Evolutionary conservation across 2,113 vertebrate species (phyloP).

Genomic region (Hiodon alosoides): DNA sequence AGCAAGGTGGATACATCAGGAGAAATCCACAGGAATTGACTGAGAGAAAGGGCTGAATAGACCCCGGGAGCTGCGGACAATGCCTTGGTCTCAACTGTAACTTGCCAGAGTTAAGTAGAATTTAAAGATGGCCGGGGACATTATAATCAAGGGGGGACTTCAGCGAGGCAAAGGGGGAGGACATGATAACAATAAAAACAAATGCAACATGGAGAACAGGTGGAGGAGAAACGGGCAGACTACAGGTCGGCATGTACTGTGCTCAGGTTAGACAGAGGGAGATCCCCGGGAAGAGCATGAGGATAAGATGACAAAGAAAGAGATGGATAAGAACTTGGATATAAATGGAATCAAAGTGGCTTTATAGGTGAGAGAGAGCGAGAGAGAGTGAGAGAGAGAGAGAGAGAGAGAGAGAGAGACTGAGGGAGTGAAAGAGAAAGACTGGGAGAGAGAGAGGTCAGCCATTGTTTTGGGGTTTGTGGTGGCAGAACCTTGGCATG

Average conservation of each 20-base stretch:
- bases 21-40: no score
- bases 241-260: no score
- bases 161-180: not conserved
- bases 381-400: not conserved
- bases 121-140: not conserved
- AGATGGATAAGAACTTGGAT: not conserved
- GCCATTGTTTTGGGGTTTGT: not conserved
- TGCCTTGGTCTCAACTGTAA: constrained; percentile 6
- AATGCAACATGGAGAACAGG: no score
- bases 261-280: not conserved
- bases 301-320: not conserved
- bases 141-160: not conserved
- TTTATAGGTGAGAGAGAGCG: no score
- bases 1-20: no score
- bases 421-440: not conserved
- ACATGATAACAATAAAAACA: no score
- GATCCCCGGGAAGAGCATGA: not conserved
- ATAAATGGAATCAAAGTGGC: no score
- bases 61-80: not conserved
- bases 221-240: no score
- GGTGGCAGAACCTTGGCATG: constrained; percentile 1
- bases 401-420: no score
- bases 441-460: not conserved
- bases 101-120: not conserved
- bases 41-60: no score